A percentile compares a stretch with the other conserved stretches of the same genome.
Conservation (phyloP, 2,797 vertebrate species). For the Ambastaia sidthimunki region DNA sequence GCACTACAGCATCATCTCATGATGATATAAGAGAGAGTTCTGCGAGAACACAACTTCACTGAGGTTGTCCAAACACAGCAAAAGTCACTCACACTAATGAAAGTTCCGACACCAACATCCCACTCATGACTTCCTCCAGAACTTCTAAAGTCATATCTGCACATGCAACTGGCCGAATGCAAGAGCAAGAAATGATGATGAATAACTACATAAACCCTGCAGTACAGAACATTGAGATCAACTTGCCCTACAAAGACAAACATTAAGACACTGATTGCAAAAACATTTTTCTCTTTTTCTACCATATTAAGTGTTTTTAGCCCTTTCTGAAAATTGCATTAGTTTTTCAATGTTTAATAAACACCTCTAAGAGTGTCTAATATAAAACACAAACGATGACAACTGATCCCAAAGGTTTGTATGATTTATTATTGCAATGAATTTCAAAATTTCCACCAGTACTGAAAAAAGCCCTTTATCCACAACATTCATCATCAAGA, state of each 20-base stretch:
- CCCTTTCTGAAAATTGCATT: not conserved
- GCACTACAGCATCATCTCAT: slow-evolving; percentile 14
- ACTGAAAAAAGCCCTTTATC: too few species aligned
- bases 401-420: not conserved
- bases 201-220: not conserved
- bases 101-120: slow-evolving; percentile 14
- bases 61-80: slow-evolving; percentile 39
- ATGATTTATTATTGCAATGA: not conserved
- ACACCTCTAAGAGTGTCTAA: not conserved
- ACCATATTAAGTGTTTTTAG: not conserved
- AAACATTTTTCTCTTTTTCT: not conserved
- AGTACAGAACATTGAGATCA: not conserved
- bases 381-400: not conserved
- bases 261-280: not conserved
- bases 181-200: not conserved
- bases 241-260: not conserved
- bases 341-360: not conserved
- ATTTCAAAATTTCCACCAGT: not conserved
- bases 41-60: not conserved
- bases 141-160: not conserved
- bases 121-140: not conserved
- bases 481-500: too few species aligned
- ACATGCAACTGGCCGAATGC: not conserved
- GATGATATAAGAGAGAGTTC: slow-evolving; percentile 19
- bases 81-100: slow-evolving; percentile 39